These are phyloP conservation scores for Propsilocerus akamusi DNA, from an alignment of 1,140 invertebrate species.

Conservation along the genomic window DNA sequence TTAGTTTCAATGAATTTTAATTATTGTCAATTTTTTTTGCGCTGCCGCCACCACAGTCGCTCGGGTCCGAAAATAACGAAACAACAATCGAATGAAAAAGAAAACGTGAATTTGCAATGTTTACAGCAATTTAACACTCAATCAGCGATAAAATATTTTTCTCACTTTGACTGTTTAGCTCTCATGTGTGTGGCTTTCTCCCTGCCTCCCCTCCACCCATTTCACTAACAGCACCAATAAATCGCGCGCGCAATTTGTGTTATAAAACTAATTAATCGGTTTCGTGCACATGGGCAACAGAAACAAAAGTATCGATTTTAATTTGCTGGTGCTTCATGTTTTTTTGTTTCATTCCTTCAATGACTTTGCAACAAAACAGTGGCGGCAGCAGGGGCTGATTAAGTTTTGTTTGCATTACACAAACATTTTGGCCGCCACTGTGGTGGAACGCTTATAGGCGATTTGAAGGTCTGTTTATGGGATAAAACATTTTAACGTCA, in stretches of 20 bases:
- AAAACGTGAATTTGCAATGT: conserved; percentile 1
- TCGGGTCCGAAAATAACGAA: neutral
- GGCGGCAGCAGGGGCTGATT: too few species aligned
- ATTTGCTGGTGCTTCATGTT: conserved; percentile 1
- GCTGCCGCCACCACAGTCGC: too few species aligned
- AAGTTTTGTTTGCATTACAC: too few species aligned
- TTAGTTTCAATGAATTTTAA: conserved; percentile 4
- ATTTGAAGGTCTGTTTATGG: too few species aligned
- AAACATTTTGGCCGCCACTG: too few species aligned
- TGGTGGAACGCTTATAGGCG: too few species aligned
- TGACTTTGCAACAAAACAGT: too few species aligned
- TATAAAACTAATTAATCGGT: conserved; percentile 4
- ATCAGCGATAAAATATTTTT: conserved; percentile 3
- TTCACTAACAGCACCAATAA: neutral
- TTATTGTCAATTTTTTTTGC: neutral
- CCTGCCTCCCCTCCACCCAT: too few species aligned
- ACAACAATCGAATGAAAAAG: neutral
- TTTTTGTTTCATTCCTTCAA: too few species aligned
- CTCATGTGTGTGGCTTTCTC: neutral
- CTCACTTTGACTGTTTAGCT: neutral
- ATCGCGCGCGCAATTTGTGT: conserved; percentile 2
- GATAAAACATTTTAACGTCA: too few species aligned
- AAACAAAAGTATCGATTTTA: conserved; percentile 3
- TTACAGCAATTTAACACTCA: conserved; percentile 1
- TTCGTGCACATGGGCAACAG: conserved; percentile 1